Evolutionary conservation across 1,140 invertebrate species (phyloP), one percentile per base, ranked within the genome.

Genomic region (Solenopsis fugax): DNA sequence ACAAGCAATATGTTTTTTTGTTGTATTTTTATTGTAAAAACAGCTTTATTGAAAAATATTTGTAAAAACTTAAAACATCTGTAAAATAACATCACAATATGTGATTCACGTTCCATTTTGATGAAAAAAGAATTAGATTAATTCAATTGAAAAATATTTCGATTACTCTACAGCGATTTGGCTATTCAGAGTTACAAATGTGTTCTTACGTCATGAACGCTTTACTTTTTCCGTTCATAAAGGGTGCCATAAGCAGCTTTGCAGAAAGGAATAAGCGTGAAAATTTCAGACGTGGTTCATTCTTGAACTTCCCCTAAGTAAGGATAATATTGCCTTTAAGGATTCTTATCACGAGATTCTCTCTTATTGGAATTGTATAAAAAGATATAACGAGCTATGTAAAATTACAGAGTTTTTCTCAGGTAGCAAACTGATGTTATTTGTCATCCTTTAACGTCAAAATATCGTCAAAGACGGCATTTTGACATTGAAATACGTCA

Each of bases 201-300:
- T 37, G 2, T 73, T n/a, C 21, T 34, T 58, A 75, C 58, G 3
- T 54, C 2, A 73, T 34, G 6, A 52, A 10, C 10, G 48, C 2
- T 72, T 34, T 6, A 72, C 10, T 16, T 29, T 16, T 72, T 34
- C 9, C 16, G n/a, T n/a, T 45, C 7, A 41, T 41, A 41, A 41
- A 69, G 21, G 12, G 0, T 50, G 50, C 45, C 37, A 37, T 54
- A 52, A 52, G 13, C 24, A 72, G 16, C 24, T 41, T 41, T 18
- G 37, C n/a, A 34, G 12, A 24, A 21, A 69, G 65, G 4, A 67
- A 45, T n/a, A 10, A 29, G n/a, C 21, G n/a, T 24, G 2, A 41
- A 75, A 16, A 76, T 76, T 58, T 76, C 21, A 45, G 4, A 77
- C 9, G 21, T 4, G 60, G 9, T 62, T 77, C 13, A 77, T 77